These are phyloP conservation scores for Frankliniella intonsa DNA, from an alignment of 2,888 invertebrate genomes.

Conservation along the genomic window DNA sequence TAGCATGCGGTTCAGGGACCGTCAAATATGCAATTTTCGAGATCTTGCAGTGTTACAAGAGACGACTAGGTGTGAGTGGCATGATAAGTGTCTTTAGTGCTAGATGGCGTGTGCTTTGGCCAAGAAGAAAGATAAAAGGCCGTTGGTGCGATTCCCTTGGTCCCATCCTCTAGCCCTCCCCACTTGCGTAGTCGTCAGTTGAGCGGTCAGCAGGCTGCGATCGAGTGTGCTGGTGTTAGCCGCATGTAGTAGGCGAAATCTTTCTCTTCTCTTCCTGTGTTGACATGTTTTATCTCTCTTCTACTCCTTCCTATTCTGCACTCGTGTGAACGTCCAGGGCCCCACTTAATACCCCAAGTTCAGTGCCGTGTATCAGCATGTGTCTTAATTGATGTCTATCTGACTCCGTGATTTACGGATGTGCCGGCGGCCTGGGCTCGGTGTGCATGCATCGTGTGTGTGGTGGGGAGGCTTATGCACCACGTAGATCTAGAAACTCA, in stretches of 20 bases:
- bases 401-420: too few species aligned
- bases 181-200: conserved; percentile 44
- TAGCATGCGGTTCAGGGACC: too few species aligned
- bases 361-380: too few species aligned
- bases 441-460: neutral
- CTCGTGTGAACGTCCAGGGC: conserved; percentile 3
- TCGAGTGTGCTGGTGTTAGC: conserved; percentile 18
- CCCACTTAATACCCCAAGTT: neutral
- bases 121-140: neutral
- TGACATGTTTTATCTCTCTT: neutral
- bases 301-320: conserved; percentile 9
- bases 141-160: neutral
- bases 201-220: conserved; percentile 37
- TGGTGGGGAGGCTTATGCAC: conserved; percentile 1
- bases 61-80: neutral
- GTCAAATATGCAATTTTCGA: too few species aligned
- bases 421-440: neutral
- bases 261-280: neutral
- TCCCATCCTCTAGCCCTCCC: conserved; percentile 34
- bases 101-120: neutral
- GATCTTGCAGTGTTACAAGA: too few species aligned
- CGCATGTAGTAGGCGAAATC: conserved; percentile 32
- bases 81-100: neutral
- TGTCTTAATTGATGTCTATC: too few species aligned
- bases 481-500: neutral